Conservation (phyloP, 2,113 vertebrate genomes). For the Brienomyrus longianalis region DNA sequence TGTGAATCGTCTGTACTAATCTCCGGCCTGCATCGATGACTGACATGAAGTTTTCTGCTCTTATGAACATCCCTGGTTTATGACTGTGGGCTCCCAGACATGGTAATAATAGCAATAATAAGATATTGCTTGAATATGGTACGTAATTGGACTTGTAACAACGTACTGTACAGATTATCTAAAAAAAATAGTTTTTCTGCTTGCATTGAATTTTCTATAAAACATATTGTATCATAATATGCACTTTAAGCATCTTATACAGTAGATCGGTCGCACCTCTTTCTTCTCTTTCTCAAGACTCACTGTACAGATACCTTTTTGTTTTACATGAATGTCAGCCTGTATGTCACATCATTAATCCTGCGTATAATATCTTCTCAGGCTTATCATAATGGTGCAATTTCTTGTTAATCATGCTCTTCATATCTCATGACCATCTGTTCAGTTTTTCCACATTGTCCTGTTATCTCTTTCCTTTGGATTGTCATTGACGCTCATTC, state of each 20-base stretch:
- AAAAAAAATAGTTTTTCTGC: not conserved
- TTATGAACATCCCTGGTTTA: not conserved
- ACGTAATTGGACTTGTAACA: not conserved
- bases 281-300: not conserved
- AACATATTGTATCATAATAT: not conserved
- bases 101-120: not conserved
- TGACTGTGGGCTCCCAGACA: not conserved
- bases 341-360: not conserved
- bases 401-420: not conserved
- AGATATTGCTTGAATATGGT: not conserved
- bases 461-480: not conserved
- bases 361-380: slow-evolving; percentile 3
- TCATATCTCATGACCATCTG: not conserved
- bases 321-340: not conserved
- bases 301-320: not conserved
- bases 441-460: not conserved
- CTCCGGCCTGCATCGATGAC: not conserved
- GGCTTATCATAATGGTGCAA: not conserved
- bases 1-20: not conserved
- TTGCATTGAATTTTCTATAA: not conserved
- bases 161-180: not conserved
- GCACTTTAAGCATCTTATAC: not conserved
- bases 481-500: not conserved
- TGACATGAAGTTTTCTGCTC: not conserved
- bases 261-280: not conserved